Base-by-base conservation (phyloP, 2,888 invertebrate species). In the Cataglyphis altisquamis region DNA sequence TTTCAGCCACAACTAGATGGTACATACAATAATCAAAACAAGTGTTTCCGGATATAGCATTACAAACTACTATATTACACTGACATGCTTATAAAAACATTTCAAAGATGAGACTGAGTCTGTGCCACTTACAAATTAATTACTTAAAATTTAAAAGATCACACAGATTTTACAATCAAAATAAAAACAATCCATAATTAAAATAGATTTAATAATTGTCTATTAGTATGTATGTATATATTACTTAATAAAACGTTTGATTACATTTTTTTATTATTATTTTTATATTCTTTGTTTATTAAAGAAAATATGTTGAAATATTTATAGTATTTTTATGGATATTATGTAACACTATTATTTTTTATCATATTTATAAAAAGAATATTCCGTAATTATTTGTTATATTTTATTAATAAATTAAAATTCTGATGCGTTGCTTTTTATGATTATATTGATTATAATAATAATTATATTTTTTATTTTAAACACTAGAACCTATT, bases 101-200 rank as follows among this genome's bases (percentile, higher is more conserved):
- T 18, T 48, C 21, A 41, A 39, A 12, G 4, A 78, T 60, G 21
- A 60, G 25, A 32, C 36, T 29, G 25, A 48, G 0, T 60, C 48
- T 18, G 60, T 60, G 60, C 41, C 29, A 72, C 72, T 80, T 80
- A 8, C 9, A 45, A 80, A 72, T 80, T 72, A 60, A 77, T 77
- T 67, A 12, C 1, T 21, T 36, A 32, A 52, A 63, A 66, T 6
- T 60, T n/a, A n/a, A 36, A 25, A 36, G 25, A 48, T 75, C 15
- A n/a, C 21, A n/a, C 18, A 70, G 9, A 29, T 25, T 62, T 18
- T 3, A 32, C 15, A 64, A 63, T 45, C 0, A 18, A 18, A 36
- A 48, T 39, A 39, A 52, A 60, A 4, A 45, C n/a, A 18, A 45
- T 45, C 0, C n/a, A 21, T 73, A 41, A 41, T 41, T 41, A 60